Conservation (phyloP, 2,797 vertebrate genomes). For the Pempheris klunzingeri region DNA sequence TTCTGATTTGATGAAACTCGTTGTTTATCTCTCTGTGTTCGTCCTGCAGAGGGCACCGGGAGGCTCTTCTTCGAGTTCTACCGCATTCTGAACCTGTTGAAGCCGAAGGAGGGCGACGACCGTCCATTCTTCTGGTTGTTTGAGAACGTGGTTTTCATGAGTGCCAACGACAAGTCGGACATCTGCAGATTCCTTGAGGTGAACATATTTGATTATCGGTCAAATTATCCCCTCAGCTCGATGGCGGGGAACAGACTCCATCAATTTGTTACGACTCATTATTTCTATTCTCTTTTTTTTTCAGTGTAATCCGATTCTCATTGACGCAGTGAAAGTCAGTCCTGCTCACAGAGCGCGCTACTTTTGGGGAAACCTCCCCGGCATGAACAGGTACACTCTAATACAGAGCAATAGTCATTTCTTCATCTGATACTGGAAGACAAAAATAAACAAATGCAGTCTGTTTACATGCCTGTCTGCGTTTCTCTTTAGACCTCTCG, state of each 20-base stretch:
- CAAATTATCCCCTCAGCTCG: neutral
- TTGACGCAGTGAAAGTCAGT: constrained; percentile 93
- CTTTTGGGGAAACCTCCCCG: constrained; percentile 97
- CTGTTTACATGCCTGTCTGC: neutral
- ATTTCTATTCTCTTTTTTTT: neutral
- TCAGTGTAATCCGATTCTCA: constrained; percentile 95
- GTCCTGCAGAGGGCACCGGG: constrained; percentile 91
- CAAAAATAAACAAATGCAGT: neutral
- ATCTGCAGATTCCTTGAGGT: constrained; percentile 97
- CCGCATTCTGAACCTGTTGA: constrained; percentile 91
- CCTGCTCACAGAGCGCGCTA: constrained; percentile 94
- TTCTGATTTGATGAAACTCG: neutral
- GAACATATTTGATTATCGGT: constrained; percentile 1
- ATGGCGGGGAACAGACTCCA: neutral
- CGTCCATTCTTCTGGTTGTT: constrained; percentile 98
- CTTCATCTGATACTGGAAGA: neutral
- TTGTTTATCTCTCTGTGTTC: neutral
- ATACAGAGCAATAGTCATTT: neutral
- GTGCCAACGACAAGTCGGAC: constrained; percentile 90
- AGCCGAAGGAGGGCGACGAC: constrained; percentile 89
- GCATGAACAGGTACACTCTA: constrained; percentile 92
- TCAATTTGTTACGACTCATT: neutral
- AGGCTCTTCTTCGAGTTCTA: constrained; percentile 97
- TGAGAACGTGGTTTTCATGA: constrained; percentile 97
- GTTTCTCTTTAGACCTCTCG: constrained; percentile 82